Evolutionary conservation across 1,140 invertebrate species (phyloP), one percentile per base, ranked within the genome.

Genomic region (Maconellicoccus hirsutus): DNA sequence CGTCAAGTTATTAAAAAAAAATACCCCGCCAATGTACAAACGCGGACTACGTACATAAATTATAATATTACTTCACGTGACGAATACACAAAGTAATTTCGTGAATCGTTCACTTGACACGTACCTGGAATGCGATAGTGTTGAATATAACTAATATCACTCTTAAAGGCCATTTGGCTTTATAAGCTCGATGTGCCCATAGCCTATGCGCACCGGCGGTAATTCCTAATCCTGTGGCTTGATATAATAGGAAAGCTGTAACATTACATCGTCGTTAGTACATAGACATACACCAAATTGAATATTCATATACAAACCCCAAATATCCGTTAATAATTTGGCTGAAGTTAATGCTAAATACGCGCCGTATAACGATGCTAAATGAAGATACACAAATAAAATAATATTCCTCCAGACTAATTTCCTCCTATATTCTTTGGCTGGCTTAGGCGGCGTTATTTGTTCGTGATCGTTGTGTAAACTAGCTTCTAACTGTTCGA

Each of bases 371-470:
- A 97, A 22, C 2, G 93, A 90, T 23, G 86, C 87, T 14, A 91
- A 26, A 80, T 99, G 96, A n/a, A 98, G 84, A 73, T 88, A 87
- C 7, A 81, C 77, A 78, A 98, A 96, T 0, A 93, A 79, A 6
- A 90, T 81, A 10, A 98, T 92, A 79, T 98, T 98, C 75, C 89
- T 86, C 95, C 96, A 98, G 0, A 98, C 94, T 26, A 95, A 86
- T 75, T 89, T 76, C 7, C 82, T 76, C 59, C 72, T 71, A 73
- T 77, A 82, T 61, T 66, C 61, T 66, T 23, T 66, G 4, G 61
- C 21, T 66, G 61, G 61, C 22, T 66, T 66, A 23, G 61, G 61
- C 4, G 61, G 61, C 25, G 61, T 16, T 23, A 66, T 66, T 66
- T 66, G 61, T 23, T 66, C 61, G 16, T 66, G 61, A 66, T 66